A percentile compares a stretch with the other conserved stretches of the same genome.
Conservation (phyloP, 2,113 vertebrate genomes). For the Elaphurus davidianus region DNA sequence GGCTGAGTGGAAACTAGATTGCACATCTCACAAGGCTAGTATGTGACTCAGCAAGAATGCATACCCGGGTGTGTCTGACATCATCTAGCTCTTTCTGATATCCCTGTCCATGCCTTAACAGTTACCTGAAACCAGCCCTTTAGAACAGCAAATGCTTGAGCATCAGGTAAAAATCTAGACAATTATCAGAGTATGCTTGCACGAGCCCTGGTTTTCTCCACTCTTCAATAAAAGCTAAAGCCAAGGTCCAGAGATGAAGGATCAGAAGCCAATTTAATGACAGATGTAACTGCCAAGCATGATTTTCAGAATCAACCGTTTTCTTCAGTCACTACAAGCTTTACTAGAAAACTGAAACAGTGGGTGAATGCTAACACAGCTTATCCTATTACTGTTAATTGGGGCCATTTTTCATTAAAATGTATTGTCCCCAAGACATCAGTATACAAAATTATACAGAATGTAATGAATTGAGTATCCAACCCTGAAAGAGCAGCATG, state of each 20-base stretch:
- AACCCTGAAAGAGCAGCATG: background rate
- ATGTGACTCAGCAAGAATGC: background rate
- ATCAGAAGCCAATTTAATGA: background rate
- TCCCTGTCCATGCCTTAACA: background rate
- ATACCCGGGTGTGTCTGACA: background rate
- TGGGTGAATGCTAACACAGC: background rate
- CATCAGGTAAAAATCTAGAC: background rate
- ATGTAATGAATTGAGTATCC: background rate
- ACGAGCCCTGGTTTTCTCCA: background rate
- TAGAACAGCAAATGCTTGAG: background rate
- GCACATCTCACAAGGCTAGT: background rate
- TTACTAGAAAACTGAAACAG: conserved; percentile 26
- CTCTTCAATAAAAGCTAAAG: background rate
- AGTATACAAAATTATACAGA: background rate
- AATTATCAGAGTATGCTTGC: background rate
- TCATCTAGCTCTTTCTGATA: background rate
- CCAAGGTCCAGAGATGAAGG: background rate
- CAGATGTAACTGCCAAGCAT: background rate
- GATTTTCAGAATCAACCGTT: background rate
- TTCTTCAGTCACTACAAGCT: background rate
- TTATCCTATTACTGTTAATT: background rate
- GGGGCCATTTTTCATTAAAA: conserved; percentile 28
- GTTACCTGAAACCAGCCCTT: background rate
- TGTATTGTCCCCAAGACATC: conserved; percentile 17
- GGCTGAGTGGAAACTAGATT: background rate